Percentiles rank a stretch among this genome's conserved stretches.
phyloP scores from a whole-genome alignment of 2,888 invertebrate genomes.

The Listrodromus nycthemerus region DNA sequence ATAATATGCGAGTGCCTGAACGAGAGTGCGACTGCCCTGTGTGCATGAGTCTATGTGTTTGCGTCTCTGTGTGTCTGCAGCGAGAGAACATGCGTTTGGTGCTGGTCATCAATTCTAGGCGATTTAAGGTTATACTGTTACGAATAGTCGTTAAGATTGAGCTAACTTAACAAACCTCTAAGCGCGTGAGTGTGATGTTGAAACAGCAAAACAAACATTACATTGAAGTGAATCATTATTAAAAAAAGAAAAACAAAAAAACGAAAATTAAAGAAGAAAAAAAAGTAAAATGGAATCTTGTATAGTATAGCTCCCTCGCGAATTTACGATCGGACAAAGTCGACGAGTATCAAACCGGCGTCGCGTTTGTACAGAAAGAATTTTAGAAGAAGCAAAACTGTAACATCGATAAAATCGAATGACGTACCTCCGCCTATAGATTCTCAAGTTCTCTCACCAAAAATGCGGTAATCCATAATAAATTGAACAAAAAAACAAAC shows the following conservation, averaged over 20 bases:
- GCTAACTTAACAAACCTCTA: conserved; percentile 61
- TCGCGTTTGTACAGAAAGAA: conserved; percentile 69
- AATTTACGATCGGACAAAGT: conserved; percentile 34
- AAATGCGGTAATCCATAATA: conserved; percentile 8
- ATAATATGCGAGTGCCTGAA: conserved; percentile 59
- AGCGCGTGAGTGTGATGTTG: conserved; percentile 63
- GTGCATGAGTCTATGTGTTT: conserved; percentile 26
- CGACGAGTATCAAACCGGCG: conserved; percentile 52
- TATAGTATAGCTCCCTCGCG: conserved; percentile 54
- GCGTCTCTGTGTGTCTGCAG: conserved; percentile 61
- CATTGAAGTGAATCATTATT: conserved; percentile 53
- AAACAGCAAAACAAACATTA: conserved; percentile 41
- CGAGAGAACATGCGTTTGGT: conserved; percentile 77
- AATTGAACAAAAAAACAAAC: conserved; percentile 10
- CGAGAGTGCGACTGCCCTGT: conserved; percentile 26
- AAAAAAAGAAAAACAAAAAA: too few relatives aligned
- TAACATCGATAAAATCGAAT: conserved; percentile 13
- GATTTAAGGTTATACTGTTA: conserved; percentile 78
- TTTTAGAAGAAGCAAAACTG: conserved; percentile 11
- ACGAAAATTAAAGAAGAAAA: conserved; percentile 36
- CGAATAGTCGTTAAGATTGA: conserved; percentile 73
- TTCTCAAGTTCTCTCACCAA: conserved; percentile 25
- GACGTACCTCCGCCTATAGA: conserved; percentile 64
- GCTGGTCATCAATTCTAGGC: conserved; percentile 82
- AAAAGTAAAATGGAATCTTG: conserved; percentile 50